phyloP scores from a whole-genome alignment of 2,888 invertebrate species.

The Petrolisthes manimaculis region DNA sequence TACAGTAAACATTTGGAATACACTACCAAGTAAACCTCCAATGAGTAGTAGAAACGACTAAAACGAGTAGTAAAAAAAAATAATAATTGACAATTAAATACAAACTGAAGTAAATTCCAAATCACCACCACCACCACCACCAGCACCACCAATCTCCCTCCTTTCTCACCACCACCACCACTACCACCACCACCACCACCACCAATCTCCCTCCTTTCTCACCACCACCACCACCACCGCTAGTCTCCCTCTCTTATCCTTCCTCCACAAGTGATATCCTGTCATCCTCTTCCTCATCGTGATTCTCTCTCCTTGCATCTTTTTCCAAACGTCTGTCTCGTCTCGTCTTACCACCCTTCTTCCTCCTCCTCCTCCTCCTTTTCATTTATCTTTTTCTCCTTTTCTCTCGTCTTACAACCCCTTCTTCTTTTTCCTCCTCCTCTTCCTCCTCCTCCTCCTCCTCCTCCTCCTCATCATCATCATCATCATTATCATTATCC shows the following conservation, averaged over 20 bases:
- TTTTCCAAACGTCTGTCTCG: neutral
- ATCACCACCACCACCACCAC: neutral
- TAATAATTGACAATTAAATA: too few species aligned
- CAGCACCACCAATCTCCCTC: neutral
- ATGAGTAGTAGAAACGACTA: too few species aligned
- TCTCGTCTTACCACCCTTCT: neutral
- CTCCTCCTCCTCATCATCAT: too few species aligned
- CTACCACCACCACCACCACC: neutral
- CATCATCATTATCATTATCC: too few species aligned
- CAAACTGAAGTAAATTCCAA: too few species aligned
- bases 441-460: neutral
- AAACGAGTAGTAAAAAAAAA: too few species aligned
- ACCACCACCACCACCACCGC: neutral
- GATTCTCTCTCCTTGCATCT: neutral
- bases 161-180: neutral
- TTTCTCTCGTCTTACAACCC: too few species aligned
- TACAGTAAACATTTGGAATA: too few species aligned
- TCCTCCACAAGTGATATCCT: neutral
- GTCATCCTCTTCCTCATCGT: neutral
- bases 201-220: neutral
- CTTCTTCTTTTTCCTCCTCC: too few species aligned
- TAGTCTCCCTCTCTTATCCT: neutral
- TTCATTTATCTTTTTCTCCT: neutral
- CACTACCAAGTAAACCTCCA: too few species aligned
- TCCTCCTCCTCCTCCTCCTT: neutral